Percentiles rank a stretch among this genome's conserved stretches.
Evolutionary conservation across 2,888 invertebrate species (phyloP).

Genomic region (Pocota personata): DNA sequence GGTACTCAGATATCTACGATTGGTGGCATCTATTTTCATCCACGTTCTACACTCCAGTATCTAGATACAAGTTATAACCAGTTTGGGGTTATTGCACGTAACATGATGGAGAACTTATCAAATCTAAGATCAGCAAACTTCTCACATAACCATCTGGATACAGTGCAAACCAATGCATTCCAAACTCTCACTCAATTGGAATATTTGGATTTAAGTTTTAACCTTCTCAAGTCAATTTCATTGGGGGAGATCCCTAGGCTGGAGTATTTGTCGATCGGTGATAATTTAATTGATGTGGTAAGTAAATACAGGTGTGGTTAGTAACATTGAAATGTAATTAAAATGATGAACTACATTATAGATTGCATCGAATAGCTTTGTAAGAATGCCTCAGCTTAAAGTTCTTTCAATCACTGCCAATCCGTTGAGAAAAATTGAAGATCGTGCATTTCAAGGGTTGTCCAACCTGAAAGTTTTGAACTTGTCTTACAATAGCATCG

Average conservation of each 20-base stretch:
- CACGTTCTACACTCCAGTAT: slow-evolving; percentile 74
- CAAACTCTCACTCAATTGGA: slow-evolving; percentile 75
- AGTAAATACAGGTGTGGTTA: not conserved
- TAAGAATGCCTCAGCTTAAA: slow-evolving; percentile 74
- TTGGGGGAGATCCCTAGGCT: slow-evolving; percentile 76
- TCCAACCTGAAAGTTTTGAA: slow-evolving; percentile 77
- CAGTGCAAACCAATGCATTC: slow-evolving; percentile 75
- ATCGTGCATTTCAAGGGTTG: slow-evolving; percentile 77
- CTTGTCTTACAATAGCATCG: slow-evolving; percentile 78
- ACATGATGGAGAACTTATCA: slow-evolving; percentile 74
- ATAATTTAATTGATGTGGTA: slow-evolving; percentile 78
- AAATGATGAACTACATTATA: slow-evolving; percentile 55
- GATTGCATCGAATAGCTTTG: slow-evolving; percentile 76
- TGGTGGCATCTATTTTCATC: slow-evolving; percentile 75
- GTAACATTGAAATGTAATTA: not conserved
- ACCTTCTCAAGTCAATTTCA: slow-evolving; percentile 76
- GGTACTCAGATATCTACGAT: slow-evolving; percentile 75
- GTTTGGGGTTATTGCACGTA: slow-evolving; percentile 74
- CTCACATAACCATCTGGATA: slow-evolving; percentile 77
- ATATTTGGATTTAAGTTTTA: slow-evolving; percentile 77
- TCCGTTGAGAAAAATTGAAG: slow-evolving; percentile 75
- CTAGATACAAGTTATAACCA: slow-evolving; percentile 79
- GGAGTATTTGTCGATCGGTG: slow-evolving; percentile 76
- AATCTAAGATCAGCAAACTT: slow-evolving; percentile 78
- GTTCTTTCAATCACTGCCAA: slow-evolving; percentile 76